Evolutionary conservation across 2,888 invertebrate species (phyloP).

Genomic region (Yponomeuta sedellus): DNA sequence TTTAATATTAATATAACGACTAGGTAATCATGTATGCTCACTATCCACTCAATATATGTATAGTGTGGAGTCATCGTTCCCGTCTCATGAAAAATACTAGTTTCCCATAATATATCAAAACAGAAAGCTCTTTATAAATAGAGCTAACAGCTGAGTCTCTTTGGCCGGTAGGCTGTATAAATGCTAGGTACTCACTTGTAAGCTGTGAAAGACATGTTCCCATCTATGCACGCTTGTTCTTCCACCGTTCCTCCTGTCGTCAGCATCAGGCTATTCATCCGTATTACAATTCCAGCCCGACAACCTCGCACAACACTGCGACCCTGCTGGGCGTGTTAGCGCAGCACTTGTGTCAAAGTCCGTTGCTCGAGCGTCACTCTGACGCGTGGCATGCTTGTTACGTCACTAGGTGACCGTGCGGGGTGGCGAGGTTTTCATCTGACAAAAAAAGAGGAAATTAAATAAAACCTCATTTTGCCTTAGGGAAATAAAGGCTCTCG

Average conservation of each 20-base stretch:
- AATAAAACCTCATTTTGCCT: background rate
- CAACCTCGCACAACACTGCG: slow-evolving; percentile 41
- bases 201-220: slow-evolving; percentile 67
- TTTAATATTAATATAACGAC: too few relatives aligned
- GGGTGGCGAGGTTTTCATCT: slow-evolving; percentile 33
- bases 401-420: slow-evolving; percentile 49
- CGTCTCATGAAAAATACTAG: too few relatives aligned
- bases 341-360: slow-evolving; percentile 30
- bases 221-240: slow-evolving; percentile 64
- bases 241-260: slow-evolving; percentile 61
- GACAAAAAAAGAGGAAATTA: slow-evolving; percentile 28
- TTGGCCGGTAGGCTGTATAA: background rate
- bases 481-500: too few relatives aligned
- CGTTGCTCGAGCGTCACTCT: slow-evolving; percentile 40
- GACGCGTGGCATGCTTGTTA: slow-evolving; percentile 51
- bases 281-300: slow-evolving; percentile 25
- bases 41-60: too few relatives aligned
- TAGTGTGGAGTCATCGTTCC: too few relatives aligned
- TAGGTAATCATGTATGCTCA: too few relatives aligned
- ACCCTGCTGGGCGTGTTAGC: slow-evolving; percentile 24
- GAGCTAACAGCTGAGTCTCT: too few relatives aligned
- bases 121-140: too few relatives aligned
- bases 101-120: too few relatives aligned
- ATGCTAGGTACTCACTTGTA: slow-evolving; percentile 55
- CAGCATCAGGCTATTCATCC: slow-evolving; percentile 73